Evolutionary conservation across 1,140 invertebrate genomes (phyloP).

Genomic region (Amyelois transitella): DNA sequence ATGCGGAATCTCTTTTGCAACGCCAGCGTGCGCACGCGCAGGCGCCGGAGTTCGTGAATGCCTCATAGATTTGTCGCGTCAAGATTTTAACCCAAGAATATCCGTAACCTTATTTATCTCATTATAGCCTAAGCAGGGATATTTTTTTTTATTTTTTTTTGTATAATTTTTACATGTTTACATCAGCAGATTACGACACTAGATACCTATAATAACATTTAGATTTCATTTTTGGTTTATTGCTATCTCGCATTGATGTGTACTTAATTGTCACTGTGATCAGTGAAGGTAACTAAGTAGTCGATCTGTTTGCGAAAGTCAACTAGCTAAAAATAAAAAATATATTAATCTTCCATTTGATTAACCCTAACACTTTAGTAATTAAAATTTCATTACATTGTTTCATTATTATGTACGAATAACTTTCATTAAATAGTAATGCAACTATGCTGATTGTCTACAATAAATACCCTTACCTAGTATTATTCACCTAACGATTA

Average conservation of each 20-base stretch:
- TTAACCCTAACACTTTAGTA: slow-evolving; percentile 61
- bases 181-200: slow-evolving; percentile 69
- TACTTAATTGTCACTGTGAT: slow-evolving; percentile 31
- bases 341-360: slow-evolving; percentile 70
- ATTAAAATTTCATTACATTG: slow-evolving; percentile 56
- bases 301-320: slow-evolving; percentile 57
- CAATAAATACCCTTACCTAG: slow-evolving; percentile 74
- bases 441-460: slow-evolving; percentile 66
- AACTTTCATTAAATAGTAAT: slow-evolving; percentile 63
- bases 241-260: slow-evolving; percentile 57
- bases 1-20: slow-evolving; percentile 51
- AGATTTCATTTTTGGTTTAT: slow-evolving; percentile 71
- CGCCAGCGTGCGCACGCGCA: slow-evolving; percentile 16
- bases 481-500: slow-evolving; percentile 68
- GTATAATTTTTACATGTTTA: slow-evolving; percentile 68
- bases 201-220: slow-evolving; percentile 68
- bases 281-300: slow-evolving; percentile 49
- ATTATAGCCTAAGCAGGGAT: slow-evolving; percentile 69
- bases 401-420: slow-evolving; percentile 69
- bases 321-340: slow-evolving; percentile 73
- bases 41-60: slow-evolving; percentile 27
- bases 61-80: slow-evolving; percentile 54
- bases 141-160: slow-evolving; percentile 67
- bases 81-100: slow-evolving; percentile 60
- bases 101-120: slow-evolving; percentile 68